Evolutionary conservation across 1,140 invertebrate genomes (phyloP), one percentile per base, ranked within the genome.

Genomic region (Drosophila littoralis): DNA sequence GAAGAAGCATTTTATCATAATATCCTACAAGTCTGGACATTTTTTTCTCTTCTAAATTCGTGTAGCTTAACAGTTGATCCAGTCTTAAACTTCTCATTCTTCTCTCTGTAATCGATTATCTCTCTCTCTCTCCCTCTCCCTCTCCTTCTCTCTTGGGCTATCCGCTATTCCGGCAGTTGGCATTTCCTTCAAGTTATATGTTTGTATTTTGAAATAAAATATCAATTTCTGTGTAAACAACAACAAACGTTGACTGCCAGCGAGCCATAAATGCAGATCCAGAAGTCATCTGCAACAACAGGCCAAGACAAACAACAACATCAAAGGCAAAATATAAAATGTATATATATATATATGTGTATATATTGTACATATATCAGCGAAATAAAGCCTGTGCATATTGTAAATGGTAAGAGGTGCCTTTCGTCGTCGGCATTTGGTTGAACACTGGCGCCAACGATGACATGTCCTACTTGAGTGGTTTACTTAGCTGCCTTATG

Each of bases 401-500:
- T 12, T 48, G 8, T 8, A 48, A 10, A 28, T 48, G 45, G 46
- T 48, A 48, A 48, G 46, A 48, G 17, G 46, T 48, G 46, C 46
- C 46, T 48, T 48, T 48, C 54, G 70, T 63, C 82, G 82, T 79
- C 79, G 82, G 75, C 75, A 83, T 66, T 38, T 58, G 45, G 66
- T 67, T 72, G 63, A 69, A 71, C 40, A 40, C 91, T 91, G 90
- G 90, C 90, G 90, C 90, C 90, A 91, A 82, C 78, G 90, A 91
- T 91, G 90, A 91, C 90, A 91, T 84, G 80, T 91, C 90, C 90
- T 88, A 91, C 90, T 91, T 91, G 90, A 91, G 90, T 91, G 90
- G 90, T 91, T 91, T 91, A 91, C 86, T 91, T 91, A 91, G 90
- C 90, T 91, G 90, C 86, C 90, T 91, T 91, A 91, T 91, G 81